Base-by-base conservation (phyloP, 2,113 vertebrate species). In the Engystomops pustulosus region DNA sequence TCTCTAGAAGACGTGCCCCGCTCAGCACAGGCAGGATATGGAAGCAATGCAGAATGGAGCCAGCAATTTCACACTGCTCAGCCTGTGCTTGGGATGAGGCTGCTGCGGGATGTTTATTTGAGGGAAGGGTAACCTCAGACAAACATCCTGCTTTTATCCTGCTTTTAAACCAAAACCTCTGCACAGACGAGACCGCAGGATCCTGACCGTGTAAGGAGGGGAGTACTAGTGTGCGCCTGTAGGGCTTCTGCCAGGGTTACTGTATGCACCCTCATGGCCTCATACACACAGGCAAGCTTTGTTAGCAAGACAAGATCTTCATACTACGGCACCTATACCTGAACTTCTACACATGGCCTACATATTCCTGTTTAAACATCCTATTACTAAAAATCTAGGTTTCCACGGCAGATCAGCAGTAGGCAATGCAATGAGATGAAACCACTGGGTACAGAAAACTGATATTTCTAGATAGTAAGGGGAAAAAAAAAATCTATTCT, bases 41-140 rank as follows among this genome's bases (percentile, higher is more conserved):
- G 93, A 93, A 94, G 91, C 91, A 89, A 90, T 90, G 91, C 84
- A 81, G 65, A 70, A 34, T 65, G 79, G 88, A 90, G 93, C 25
- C 70, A 91, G 92, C 89, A 88, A 91, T 94, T 94, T 94, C 94
- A 93, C 94, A 91, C 90, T 0, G 0, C 85, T 89, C 91, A 93
- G 92, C 85, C 75, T 93, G 91, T 92, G 90, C 47, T 91, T 87
- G 86, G 92, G 95, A 94, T 93, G 91, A 95, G 94, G 91, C 79
- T 81, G 60, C 92, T 93, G 91, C 90, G 91, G 94, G 94, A 95
- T 97, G 95, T 97, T 98, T 96, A 96, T 96, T 94, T 95, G 95
- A 94, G 94, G 94, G 93, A 91, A 94, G 93, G 93, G 93, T 94
- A 92, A 93, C 94, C 92, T 93, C 93, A 89, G 93, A 93, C 94